Evolutionary conservation across 2,888 invertebrate species (phyloP), one percentile per base, ranked within the genome.

Genomic region (Melangyna quadrimaculata): DNA sequence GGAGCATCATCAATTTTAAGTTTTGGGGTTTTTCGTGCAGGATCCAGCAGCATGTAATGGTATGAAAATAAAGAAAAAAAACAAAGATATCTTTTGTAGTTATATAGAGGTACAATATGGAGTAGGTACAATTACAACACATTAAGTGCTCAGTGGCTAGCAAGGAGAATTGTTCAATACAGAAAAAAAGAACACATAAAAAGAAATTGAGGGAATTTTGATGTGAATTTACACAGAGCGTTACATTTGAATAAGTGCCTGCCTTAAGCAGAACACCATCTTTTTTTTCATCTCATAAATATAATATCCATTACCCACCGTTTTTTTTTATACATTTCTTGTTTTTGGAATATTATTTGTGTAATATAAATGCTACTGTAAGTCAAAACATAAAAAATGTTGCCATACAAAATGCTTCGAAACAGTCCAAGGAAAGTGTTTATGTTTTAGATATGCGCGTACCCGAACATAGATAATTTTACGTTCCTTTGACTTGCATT

Each of bases 41-140:
- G 4, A 74, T 79, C 43, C 70, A 40, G 40, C 22, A 71, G 17
- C 48, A 37, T 77, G 55, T 63, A 81, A 73, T 77, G 17, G 77
- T 6, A 86, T 73, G 69, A 78, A 86, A 81, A 43, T 57, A 81
- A 43, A 75, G 14, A 17, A 71, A 57, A 43, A 65, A 10, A 48
- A 43, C 14, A 27, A 19, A 48, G 22, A 22, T 7, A 45, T 35
- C 24, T 67, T n/a, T 43, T 35, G 2, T 24, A 61, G 32, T 51
- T 40, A 45, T 69, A 12, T 17, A n/a, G n/a, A n/a, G n/a, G n/a
- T n/a, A n/a, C n/a, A n/a, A n/a, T n/a, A 45, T 27, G 0, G 17
- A 3, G 45, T 24, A 12, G 35, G 69, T 37, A 24, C 29, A 65
- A 67, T 45, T 65, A 72, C 61, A 59, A 63, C 61, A 59, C 24